Evolutionary conservation across 1,140 invertebrate genomes (phyloP).

Genomic region (Coptotermes formosanus): DNA sequence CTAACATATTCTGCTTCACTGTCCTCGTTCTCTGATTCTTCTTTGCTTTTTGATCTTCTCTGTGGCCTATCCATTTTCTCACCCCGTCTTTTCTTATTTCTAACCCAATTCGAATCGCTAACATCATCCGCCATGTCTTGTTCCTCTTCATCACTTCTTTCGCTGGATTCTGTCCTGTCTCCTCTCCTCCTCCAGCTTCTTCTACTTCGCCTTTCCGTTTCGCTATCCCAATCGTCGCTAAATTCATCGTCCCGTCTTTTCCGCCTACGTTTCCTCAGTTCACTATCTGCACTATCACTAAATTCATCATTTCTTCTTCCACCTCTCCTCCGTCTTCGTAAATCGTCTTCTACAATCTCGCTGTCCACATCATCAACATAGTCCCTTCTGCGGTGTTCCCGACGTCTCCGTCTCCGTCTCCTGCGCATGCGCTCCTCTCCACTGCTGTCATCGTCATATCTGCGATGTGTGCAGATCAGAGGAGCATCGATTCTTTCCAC

Average conservation of each 20-base stretch:
- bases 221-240: background rate
- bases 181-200: background rate
- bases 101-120: background rate
- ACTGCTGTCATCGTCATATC: slow-evolving; percentile 13
- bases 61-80: background rate
- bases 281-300: slow-evolving; percentile 17
- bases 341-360: slow-evolving; percentile 15
- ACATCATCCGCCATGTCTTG: background rate
- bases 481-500: slow-evolving; percentile 34
- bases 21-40: background rate
- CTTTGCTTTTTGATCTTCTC: background rate
- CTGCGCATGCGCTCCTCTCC: slow-evolving; percentile 21
- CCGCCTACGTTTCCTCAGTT: background rate
- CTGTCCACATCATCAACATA: background rate
- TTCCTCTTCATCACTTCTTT: background rate
- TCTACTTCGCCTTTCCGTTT: background rate
- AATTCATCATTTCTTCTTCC: background rate
- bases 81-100: background rate
- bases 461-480: slow-evolving; percentile 26
- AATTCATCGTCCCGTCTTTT: background rate
- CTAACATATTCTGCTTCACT: background rate
- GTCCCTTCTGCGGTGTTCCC: background rate
- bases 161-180: background rate
- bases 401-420: slow-evolving; percentile 10
- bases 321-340: background rate